A percentile compares a stretch with the other conserved stretches of the same genome.
Conservation (phyloP, 2,888 invertebrate species). For the Homarus gammarus region DNA sequence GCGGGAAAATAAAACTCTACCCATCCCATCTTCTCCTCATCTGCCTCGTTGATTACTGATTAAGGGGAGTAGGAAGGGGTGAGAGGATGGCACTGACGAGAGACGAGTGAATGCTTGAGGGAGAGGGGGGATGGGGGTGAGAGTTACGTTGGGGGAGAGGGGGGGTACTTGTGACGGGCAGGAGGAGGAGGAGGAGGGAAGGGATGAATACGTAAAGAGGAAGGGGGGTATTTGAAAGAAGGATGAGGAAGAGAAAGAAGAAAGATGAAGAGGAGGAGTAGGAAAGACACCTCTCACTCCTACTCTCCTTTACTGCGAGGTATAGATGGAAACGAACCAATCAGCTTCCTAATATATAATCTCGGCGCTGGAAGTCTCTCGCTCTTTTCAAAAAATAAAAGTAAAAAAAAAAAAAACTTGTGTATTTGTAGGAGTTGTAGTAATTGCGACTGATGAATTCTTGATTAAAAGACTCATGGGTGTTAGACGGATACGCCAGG, state of each 20-base stretch:
- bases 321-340: neutral
- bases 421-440: neutral
- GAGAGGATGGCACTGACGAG: too few relatives aligned
- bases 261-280: neutral
- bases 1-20: neutral
- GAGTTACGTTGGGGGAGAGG: too few relatives aligned
- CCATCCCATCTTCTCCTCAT: neutral
- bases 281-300: too few relatives aligned
- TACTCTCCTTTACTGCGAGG: too few relatives aligned
- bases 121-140: too few relatives aligned
- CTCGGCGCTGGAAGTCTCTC: neutral
- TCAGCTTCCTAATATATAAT: neutral
- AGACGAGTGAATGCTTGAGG: too few relatives aligned
- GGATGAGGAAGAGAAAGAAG: neutral
- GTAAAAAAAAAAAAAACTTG: too few relatives aligned
- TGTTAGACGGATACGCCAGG: neutral
- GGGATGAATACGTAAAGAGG: neutral
- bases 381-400: neutral
- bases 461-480: neutral
- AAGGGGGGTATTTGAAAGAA: neutral
- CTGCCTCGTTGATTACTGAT: constrained; percentile 5
- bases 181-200: too few relatives aligned
- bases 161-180: too few relatives aligned
- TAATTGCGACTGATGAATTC: neutral
- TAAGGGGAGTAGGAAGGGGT: neutral